Conservation (phyloP, 2,888 invertebrate species). For the Eutolmus rufibarbis region DNA sequence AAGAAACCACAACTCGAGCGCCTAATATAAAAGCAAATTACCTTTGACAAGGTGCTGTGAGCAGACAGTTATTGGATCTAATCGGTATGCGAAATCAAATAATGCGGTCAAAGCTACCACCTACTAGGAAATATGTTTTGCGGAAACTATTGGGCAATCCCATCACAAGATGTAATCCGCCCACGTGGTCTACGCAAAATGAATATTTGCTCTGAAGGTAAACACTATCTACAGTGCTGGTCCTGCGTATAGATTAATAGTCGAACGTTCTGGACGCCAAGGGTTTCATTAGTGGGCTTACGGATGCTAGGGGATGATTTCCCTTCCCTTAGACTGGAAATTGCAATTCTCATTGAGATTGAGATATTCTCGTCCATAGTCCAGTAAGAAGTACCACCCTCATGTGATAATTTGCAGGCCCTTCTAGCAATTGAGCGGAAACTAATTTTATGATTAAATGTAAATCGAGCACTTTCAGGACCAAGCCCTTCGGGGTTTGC, state of each 20-base stretch:
- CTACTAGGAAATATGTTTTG: constrained; percentile 4
- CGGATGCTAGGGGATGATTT: neutral
- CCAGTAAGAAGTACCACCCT: neutral
- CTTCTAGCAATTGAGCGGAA: neutral
- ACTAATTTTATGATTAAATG: neutral
- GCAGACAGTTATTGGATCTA: constrained; percentile 15
- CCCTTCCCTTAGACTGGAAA: neutral
- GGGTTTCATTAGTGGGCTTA: neutral
- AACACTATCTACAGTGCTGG: neutral
- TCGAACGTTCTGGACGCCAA: neutral
- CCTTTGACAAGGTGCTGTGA: constrained; percentile 20
- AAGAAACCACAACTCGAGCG: neutral
- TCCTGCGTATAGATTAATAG: neutral
- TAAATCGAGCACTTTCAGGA: neutral
- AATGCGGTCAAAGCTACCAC: constrained; percentile 8
- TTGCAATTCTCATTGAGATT: neutral
- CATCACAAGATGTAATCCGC: neutral
- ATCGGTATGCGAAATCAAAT: constrained; percentile 14
- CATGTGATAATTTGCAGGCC: neutral
- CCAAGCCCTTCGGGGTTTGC: neutral
- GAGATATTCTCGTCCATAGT: neutral
- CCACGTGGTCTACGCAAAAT: neutral
- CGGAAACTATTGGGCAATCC: neutral
- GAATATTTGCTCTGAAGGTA: neutral
- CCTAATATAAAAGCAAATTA: constrained; percentile 13